Conservation (phyloP, 2,888 invertebrate genomes). For the Athalia rosae region DNA sequence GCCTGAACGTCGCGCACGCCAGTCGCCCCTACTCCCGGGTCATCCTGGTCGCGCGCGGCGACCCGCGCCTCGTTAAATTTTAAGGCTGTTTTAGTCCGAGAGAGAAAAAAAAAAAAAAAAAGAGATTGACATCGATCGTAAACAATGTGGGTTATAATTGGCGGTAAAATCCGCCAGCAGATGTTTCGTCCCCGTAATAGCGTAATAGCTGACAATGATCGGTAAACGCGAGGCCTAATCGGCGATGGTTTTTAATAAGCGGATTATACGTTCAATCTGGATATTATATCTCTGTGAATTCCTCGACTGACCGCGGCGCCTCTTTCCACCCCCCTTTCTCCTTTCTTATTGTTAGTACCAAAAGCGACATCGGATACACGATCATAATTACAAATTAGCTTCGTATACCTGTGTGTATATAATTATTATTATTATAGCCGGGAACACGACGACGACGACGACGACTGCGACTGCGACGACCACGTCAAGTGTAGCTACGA, state of each 20-base stretch:
- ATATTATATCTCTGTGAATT: constrained; percentile 12
- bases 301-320: not conserved
- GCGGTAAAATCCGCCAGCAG: not conserved
- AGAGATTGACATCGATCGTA: constrained; percentile 47
- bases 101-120: too few species aligned
- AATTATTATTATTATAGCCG: too few species aligned
- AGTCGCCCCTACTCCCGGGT: constrained; percentile 54
- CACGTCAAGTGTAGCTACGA: too few species aligned
- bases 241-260: too few species aligned
- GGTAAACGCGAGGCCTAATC: constrained; percentile 4
- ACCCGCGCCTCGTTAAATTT: constrained; percentile 52
- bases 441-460: too few species aligned
- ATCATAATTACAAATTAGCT: not conserved
- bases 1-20: constrained; percentile 55
- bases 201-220: constrained; percentile 6
- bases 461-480: too few species aligned
- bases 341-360: too few species aligned
- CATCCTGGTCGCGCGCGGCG: constrained; percentile 51
- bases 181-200: not conserved
- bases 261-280: constrained; percentile 2
- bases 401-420: not conserved
- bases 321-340: too few species aligned
- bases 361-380: not conserved
- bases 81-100: constrained; percentile 32
- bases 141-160: constrained; percentile 34